A percentile compares a stretch with the other conserved stretches of the same genome.
phyloP scores from a whole-genome alignment of 2,113 vertebrate species.

The Lathamus discolor region DNA sequence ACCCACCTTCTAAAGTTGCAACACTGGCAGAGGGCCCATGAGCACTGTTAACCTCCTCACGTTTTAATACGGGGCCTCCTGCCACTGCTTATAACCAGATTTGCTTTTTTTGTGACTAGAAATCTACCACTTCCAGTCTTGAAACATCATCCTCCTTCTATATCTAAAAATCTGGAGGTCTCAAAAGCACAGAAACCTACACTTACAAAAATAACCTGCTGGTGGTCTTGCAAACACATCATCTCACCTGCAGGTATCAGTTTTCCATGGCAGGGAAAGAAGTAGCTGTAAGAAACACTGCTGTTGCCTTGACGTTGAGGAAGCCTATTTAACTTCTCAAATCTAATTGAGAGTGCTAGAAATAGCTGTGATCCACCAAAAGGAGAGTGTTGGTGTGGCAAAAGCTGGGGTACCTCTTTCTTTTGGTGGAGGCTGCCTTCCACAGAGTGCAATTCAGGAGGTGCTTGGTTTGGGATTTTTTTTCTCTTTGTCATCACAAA shows the following conservation, averaged over 20 bases:
- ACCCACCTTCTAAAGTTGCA: background rate
- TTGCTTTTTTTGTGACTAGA: background rate
- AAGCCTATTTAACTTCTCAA: background rate
- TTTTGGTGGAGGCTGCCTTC: background rate
- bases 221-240: background rate
- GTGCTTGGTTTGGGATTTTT: background rate
- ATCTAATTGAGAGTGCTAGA: background rate
- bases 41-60: fast-evolving
- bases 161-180: background rate
- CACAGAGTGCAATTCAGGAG: background rate
- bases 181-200: background rate
- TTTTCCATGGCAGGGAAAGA: background rate
- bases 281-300: background rate
- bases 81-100: background rate
- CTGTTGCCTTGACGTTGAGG: background rate
- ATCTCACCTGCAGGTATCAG: background rate
- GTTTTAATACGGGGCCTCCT: background rate
- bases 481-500: background rate
- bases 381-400: background rate
- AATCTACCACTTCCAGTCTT: background rate
- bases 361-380: background rate
- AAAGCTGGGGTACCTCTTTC: background rate
- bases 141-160: background rate
- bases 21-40: background rate
- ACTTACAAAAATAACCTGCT: background rate